Evolutionary conservation across 2,797 vertebrate genomes (phyloP), one percentile per base, ranked within the genome.

Genomic region (Cygnus olor): DNA sequence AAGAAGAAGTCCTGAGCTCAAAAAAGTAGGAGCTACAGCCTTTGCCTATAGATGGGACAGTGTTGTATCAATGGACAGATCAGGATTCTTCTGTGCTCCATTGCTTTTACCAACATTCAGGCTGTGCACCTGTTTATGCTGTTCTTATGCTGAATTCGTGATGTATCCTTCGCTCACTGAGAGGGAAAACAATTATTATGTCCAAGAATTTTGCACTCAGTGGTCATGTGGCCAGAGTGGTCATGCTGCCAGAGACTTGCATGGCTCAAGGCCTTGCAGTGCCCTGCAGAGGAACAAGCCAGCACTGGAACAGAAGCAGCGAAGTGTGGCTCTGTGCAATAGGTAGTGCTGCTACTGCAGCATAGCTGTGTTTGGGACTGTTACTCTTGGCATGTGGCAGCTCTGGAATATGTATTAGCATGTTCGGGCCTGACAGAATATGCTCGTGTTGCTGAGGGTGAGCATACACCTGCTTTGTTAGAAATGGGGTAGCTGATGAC

Each of bases 51-150:
- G 1, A 28, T 28, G 38, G 77, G 47, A 45, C 20, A 24, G 32
- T 36, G 74, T 32, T 3, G 4, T 17, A n/a, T 20, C 45, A 79
- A 14, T 14, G 60, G 61, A 14, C 13, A 34, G 45, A 17, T 90
- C 25, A 44, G 12, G 10, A 36, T 85, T 77, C 30, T 70, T 79
- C 49, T 63, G 19, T 61, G 4, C 19, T 58, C 66, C 0, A 0
- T 25, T 72, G 6, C 28, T 93, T 92, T 82, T 77, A 42, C 21
- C 10, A 17, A 4, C 10, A 30, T 74, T 86, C 18, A 25, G 27
- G 11, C 18, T 70, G 28, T 60, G 10, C 12, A 2, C 47, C 9
- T 71, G 7, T 69, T 70, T 54, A 10, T 0, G 4, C 6, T 53
- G 11, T 61, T 82, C 28, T 45, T 24, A 49, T 49, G 22, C 47